Evolutionary conservation across 2,113 vertebrate species (phyloP), one percentile per base, ranked within the genome.

Genomic region (Leptodactylus fuscus): DNA sequence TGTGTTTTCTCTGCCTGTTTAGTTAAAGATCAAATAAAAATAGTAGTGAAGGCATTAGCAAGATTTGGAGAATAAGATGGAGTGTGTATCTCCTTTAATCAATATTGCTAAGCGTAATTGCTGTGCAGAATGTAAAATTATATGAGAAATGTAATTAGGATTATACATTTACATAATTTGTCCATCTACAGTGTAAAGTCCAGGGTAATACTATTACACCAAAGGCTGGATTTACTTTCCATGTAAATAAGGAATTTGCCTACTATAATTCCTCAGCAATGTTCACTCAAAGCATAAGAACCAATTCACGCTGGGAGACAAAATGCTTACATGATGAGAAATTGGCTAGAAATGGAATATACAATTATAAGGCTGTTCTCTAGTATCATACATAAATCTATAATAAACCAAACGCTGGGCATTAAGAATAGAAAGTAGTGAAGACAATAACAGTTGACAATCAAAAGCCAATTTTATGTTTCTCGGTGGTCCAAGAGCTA

Each of bases 1-100:
- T 76, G 81, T 76, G 74, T 82, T 88, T 87, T 90, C 76, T 81
- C 38, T 90, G 70, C 81, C 51, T 44, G 29, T 49, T 5, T 88
- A 71, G 51, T 46, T 89, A 15, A 15, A 73, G 76, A 81, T 46
- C 74, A 78, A 85, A 87, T 46, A 38, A 85, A 90, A 58, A 12
- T 80, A 69, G 58, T 89, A 88, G 22, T 34, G 86, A 53, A 49
- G 85, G 60, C 51, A 88, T 73, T 87, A 89, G 60, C 27, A 88
- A 87, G 36, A 12, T 24, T 85, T 87, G 69, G 3, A 84, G 24
- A 75, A 7, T 81, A 87, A 86, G 65, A 15, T 32, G 60, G 76
- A 89, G 15, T 24, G 16, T 81, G 79, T 80, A 46, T 11, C 3
- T 69, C 65, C 85, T 83, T 87, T 88, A 87, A 81, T 84, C 65